phyloP scores from a whole-genome alignment of 1,140 invertebrate genomes.

The Sminthurides bifidus region DNA sequence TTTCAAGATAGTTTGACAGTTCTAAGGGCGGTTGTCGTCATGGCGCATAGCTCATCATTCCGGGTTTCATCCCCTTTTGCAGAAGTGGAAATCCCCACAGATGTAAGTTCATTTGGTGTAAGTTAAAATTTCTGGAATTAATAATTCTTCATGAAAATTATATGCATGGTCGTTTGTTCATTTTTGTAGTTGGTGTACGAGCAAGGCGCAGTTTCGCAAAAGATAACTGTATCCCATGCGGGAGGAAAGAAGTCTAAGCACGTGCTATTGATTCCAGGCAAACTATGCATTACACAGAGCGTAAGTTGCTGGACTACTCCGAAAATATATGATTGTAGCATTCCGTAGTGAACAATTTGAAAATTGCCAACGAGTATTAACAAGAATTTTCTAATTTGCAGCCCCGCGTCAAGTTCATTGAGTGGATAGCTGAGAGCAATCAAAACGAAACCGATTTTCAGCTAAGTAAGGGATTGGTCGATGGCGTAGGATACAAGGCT shows the following conservation, averaged over 20 bases:
- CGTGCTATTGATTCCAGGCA: slow-evolving; percentile 24
- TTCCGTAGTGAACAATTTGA: neutral
- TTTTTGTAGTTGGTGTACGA: slow-evolving; percentile 28
- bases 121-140: neutral
- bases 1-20: too few relatives aligned
- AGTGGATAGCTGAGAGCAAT: slow-evolving; percentile 68
- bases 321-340: neutral
- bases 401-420: slow-evolving; percentile 49
- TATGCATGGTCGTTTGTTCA: neutral
- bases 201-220: slow-evolving; percentile 27
- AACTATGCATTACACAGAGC: slow-evolving; percentile 28
- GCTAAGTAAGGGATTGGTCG: neutral
- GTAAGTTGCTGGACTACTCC: slow-evolving; percentile 15
- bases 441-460: neutral
- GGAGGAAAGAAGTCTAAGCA: slow-evolving; percentile 17
- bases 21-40: too few relatives aligned
- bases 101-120: neutral
- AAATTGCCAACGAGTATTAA: neutral
- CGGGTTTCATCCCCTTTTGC: slow-evolving; percentile 2
- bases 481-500: slow-evolving; percentile 51
- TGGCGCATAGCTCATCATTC: too few relatives aligned
- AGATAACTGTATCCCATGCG: slow-evolving; percentile 4
- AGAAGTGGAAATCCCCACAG: slow-evolving; percentile 2
- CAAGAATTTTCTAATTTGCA: slow-evolving; percentile 26
- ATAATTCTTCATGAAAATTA: neutral